Conservation (phyloP, 2,888 invertebrate species). For the Perithous albicinctus region DNA sequence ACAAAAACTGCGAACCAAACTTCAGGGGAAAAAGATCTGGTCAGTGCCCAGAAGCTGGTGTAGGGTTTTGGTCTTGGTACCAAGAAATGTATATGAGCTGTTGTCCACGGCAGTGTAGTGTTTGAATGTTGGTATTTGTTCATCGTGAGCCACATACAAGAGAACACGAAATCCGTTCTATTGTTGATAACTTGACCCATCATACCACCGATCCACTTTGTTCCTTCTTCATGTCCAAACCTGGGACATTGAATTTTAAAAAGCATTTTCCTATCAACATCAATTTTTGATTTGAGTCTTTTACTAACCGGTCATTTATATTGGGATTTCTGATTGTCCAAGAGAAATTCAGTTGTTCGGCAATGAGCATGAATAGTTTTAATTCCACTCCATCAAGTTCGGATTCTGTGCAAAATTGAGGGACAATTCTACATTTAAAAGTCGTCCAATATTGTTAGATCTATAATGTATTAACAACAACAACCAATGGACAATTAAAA, state of each 20-base stretch:
- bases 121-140: slow-evolving; percentile 71
- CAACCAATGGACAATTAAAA: too few relatives aligned
- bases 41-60: slow-evolving; percentile 80
- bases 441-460: background rate
- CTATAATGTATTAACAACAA: background rate
- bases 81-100: slow-evolving; percentile 75
- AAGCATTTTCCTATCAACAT: background rate
- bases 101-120: slow-evolving; percentile 76
- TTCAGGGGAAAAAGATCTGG: slow-evolving; percentile 74
- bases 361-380: slow-evolving; percentile 76
- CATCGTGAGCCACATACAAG: slow-evolving; percentile 76
- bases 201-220: slow-evolving; percentile 77
- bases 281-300: background rate
- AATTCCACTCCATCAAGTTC: slow-evolving; percentile 79
- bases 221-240: slow-evolving; percentile 75
- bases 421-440: background rate
- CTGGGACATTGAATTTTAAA: slow-evolving; percentile 60
- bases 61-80: slow-evolving; percentile 79
- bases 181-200: slow-evolving; percentile 73
- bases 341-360: slow-evolving; percentile 78
- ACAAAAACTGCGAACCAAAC: slow-evolving; percentile 74
- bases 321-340: slow-evolving; percentile 75
- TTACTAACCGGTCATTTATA: slow-evolving; percentile 71
- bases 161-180: slow-evolving; percentile 79
- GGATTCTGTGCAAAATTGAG: slow-evolving; percentile 61